These are phyloP conservation scores for Campodea augens DNA, from an alignment of 1,140 invertebrate genomes.

Conservation along the genomic window DNA sequence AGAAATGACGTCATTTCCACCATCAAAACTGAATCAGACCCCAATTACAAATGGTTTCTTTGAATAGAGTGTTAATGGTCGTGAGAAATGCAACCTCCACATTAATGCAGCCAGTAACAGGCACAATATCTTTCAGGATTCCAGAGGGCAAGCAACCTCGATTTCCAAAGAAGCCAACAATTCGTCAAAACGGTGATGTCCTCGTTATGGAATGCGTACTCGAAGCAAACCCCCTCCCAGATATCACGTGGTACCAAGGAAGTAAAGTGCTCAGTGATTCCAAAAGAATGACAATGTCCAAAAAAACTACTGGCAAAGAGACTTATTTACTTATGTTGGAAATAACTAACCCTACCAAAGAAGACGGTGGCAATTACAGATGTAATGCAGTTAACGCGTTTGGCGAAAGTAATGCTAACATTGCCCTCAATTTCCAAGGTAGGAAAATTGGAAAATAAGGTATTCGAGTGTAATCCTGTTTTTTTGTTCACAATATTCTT, in stretches of 20 bases:
- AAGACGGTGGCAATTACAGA: conserved; percentile 93
- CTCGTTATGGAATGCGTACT: conserved; percentile 90
- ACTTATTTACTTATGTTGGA: conserved; percentile 75
- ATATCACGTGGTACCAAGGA: conserved; percentile 88
- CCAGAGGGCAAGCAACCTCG: conserved; percentile 84
- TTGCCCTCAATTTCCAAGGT: conserved; percentile 98
- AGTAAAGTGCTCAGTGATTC: conserved; percentile 60
- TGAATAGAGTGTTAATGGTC: too few relatives aligned
- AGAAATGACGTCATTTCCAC: too few relatives aligned
- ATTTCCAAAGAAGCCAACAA: conserved; percentile 93
- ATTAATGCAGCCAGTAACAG: too few relatives aligned
- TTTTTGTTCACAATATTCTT: too few relatives aligned
- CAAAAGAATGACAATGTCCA: conserved; percentile 63
- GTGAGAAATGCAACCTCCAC: too few relatives aligned
- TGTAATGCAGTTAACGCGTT: conserved; percentile 96
- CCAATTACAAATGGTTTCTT: too few relatives aligned
- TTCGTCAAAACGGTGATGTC: conserved; percentile 81
- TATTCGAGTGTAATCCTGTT: too few relatives aligned
- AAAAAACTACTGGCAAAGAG: conserved; percentile 69
- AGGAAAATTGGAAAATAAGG: too few relatives aligned
- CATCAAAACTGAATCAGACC: too few relatives aligned
- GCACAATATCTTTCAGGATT: conserved; percentile 52
- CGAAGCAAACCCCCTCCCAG: conserved; percentile 83
- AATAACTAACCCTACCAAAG: conserved; percentile 79
- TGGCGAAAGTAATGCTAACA: conserved; percentile 99